Base-by-base conservation (phyloP, 2,797 vertebrate species). In the Sebastes cheni region DNA sequence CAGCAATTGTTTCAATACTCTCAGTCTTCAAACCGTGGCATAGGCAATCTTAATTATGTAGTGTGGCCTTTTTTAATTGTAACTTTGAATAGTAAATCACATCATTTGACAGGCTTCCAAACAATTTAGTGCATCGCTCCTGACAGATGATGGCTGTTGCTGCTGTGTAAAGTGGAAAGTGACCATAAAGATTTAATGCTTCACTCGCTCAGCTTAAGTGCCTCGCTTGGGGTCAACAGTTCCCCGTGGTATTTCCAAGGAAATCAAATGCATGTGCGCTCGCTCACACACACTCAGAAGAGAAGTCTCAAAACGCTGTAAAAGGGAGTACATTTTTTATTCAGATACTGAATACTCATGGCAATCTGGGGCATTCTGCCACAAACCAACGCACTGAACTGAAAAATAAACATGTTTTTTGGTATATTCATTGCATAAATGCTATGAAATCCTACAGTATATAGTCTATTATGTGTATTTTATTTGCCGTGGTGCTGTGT, bases 161-260 rank as follows among this genome's bases (percentile, higher is more conserved):
- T 74, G 88, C 88, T 84, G 88, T 52, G 79, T 78, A 88, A 86
- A 93, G 91, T 80, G 78, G 62, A 90, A 86, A 90, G 88, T 79
- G 86, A 85, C 91, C 90, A 94, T 93, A 89, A 93, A 93, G 83
- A 93, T 93, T 91, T 94, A 91, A 93, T 94, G 88, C 88, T 79
- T 86, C 75, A 71, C 80, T 91, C 54, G 71, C 79, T 91, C 86
- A 73, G 79, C 85, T 86, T 88, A 92, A 92, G 86, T 91, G 89
- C 89, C 74, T 91, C 25, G 83, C 85, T 82, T 74, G 73, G 82
- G 90, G 90, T 95, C 93, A 93, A 92, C 86, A 70, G 88, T 86
- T 90, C 90, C 90, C 85, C 25, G 68, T 67, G 91, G 89, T 83
- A 90, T 92, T 87, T 85, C 81, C 25, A 67, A 61, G 54, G 69